phyloP scores from a whole-genome alignment of 2,797 vertebrate genomes.

The Peromyscus eremicus region DNA sequence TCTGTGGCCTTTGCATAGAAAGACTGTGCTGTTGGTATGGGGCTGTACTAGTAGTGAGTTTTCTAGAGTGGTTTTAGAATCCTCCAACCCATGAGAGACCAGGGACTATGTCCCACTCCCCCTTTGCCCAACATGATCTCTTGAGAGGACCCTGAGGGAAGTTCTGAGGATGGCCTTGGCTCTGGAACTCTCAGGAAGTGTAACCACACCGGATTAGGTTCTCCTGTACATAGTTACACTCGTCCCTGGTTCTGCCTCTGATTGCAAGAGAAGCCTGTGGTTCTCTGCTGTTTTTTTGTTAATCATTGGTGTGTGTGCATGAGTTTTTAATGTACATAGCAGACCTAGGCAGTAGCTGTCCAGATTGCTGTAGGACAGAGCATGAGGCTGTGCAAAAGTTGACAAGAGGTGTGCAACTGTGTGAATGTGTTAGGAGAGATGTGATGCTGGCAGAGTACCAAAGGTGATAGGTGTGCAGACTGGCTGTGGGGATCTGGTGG shows the following conservation, averaged over 20 bases:
- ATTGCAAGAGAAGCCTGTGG: background rate
- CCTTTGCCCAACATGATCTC: background rate
- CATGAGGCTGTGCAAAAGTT: background rate
- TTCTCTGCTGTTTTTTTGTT: background rate
- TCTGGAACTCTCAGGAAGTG: background rate
- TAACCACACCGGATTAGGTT: background rate
- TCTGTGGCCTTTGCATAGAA: background rate
- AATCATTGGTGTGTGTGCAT: background rate
- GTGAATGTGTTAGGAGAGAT: background rate
- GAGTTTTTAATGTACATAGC: background rate
- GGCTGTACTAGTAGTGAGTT: background rate
- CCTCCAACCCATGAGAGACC: background rate
- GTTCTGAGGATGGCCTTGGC: background rate
- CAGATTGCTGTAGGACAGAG: background rate
- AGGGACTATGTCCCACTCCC: background rate
- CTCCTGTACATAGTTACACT: background rate
- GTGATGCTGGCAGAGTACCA: background rate
- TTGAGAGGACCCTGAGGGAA: background rate
- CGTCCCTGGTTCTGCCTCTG: too few relatives aligned
- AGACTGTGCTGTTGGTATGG: background rate
- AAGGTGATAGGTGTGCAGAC: background rate
- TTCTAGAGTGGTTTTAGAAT: background rate
- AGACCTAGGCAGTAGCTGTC: background rate
- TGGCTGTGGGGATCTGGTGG: accelerated
- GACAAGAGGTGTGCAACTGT: background rate